These are phyloP conservation scores for Graptemys geographica DNA, from an alignment of 2,797 vertebrate species.

Conservation along the genomic window DNA sequence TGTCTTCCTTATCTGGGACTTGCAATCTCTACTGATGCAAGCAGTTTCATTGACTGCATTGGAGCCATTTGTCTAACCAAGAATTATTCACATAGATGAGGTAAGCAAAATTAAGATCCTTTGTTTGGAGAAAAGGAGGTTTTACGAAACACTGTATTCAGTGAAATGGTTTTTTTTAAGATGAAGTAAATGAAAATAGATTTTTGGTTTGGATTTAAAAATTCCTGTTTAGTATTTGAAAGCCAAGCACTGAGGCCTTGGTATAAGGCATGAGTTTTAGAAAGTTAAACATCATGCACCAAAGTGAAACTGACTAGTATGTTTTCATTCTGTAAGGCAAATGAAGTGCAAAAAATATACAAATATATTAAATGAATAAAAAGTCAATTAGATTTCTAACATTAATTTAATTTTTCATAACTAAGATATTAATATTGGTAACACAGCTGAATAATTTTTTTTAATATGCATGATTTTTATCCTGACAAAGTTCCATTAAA, in stretches of 20 bases:
- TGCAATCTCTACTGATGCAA: not conserved
- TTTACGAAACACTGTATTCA: rapidly evolving
- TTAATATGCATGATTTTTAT: not conserved
- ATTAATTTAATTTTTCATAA: not conserved
- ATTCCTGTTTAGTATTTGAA: not conserved
- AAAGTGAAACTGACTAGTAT: not conserved
- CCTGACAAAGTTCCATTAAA: rapidly evolving
- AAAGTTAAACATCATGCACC: not conserved
- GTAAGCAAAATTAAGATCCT: not conserved
- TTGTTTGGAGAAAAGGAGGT: not conserved
- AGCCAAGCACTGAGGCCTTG: not conserved
- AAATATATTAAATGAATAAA: not conserved
- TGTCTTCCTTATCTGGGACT: not conserved
- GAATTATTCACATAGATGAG: not conserved
- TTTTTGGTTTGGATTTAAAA: not conserved
- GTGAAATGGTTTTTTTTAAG: not conserved
- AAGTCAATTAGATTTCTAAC: not conserved
- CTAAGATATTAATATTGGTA: not conserved
- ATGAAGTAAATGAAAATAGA: not conserved
- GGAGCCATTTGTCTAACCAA: not conserved
- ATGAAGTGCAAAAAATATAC: not conserved
- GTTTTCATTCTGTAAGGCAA: not conserved
- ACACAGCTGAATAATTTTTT: not conserved
- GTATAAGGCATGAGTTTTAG: not conserved
- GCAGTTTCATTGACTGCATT: not conserved